Base-by-base conservation (phyloP, 2,888 invertebrate genomes). In the Drosophila borborema region DNA sequence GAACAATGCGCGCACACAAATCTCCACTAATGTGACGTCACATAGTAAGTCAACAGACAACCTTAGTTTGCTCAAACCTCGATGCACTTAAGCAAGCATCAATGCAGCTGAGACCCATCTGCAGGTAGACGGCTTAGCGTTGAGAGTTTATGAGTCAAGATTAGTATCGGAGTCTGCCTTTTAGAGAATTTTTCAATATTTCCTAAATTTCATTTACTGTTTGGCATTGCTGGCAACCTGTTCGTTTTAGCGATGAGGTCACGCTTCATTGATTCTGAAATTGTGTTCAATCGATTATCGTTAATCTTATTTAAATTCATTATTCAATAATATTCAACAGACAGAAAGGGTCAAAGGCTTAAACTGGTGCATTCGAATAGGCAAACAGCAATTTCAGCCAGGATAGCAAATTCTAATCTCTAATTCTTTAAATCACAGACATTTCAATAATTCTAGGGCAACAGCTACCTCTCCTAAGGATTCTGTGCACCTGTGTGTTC, bases 341-440 rank as follows among this genome's bases (percentile, higher is more conserved):
- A 36, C 20, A 8, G 8, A 54, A 54, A 38, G 53, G 55, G 41
- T 55, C 54, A 54, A 54, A 23, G 54, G 54, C 6, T 60, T 54
- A 73, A 86, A 72, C 69, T 76, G 72, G 69, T 61, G 60, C 80
- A 73, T 74, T 74, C 56, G 86, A 82, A 67, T 62, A 74, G 86
- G 86, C 28, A 3, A 63, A 56, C 80, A 87, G 65, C 8, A 74
- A 18, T 8, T 10, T 51, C 51, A 14, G 3, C n/a, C 51, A 8
- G 8, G 23, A 2, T 56, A 31, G 0, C 1, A 12, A n/a, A 18
- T 18, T 12, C 31, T 8, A 31, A 18, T 2, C 18, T 18, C n/a
- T 3, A 41, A 41, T 12, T 40, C n/a, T 41, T n/a, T 3, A n/a
- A 12, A 6, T 40, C 40, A 31, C 8, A 31, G 16, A n/a, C 41